Base-by-base conservation (phyloP, 2,113 vertebrate species). In the Sapajus apella region DNA sequence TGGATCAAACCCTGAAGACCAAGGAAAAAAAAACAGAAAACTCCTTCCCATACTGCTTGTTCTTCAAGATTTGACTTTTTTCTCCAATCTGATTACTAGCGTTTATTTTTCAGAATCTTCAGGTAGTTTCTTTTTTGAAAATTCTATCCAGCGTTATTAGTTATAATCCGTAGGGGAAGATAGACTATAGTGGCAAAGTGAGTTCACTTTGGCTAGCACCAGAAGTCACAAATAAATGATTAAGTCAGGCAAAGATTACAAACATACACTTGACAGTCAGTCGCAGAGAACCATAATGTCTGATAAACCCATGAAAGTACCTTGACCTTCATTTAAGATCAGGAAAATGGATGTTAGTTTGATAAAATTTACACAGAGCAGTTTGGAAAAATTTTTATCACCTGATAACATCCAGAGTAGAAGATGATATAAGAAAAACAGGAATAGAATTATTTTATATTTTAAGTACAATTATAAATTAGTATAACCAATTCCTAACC, bases 381-480 rank as follows among this genome's bases (percentile, higher is more conserved):
- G 25, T 79, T 47, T 89, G 79, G 55, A 20, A 79, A 94, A 20
- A 61, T 52, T 85, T 93, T 93, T 85, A 21, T 79, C 21, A 37
- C 85, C 14, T 84, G 45, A 91, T 37, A 92, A 55, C 17, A 88
- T 92, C 77, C 52, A 72, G 25, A 75, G 55, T 82, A 52, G 45
- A 95, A 76, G n/a, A 79, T 52, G 21, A 81, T 30, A 21, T 32
- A 73, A 82, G n/a, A n/a, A 86, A 86, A 81, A 68, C 6, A 83
- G 68, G 17, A 90, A 43, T 6, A 6, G 27, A 64, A 32, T 32
- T 30, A 64, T n/a, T 80, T 83, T 50, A 79, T 17, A 58, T 80
- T 84, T 92, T 87, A 91, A n/a, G 20, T 91, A 12, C n/a, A 87
- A 87, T 6, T 75, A 2, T 81, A 93, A 86, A 85, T 87, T 37